A percentile compares a stretch with the other conserved stretches of the same genome.
These are phyloP conservation scores for Eidolon dupreanum DNA, from an alignment of 2,797 vertebrate genomes.

Conservation along the genomic window DNA sequence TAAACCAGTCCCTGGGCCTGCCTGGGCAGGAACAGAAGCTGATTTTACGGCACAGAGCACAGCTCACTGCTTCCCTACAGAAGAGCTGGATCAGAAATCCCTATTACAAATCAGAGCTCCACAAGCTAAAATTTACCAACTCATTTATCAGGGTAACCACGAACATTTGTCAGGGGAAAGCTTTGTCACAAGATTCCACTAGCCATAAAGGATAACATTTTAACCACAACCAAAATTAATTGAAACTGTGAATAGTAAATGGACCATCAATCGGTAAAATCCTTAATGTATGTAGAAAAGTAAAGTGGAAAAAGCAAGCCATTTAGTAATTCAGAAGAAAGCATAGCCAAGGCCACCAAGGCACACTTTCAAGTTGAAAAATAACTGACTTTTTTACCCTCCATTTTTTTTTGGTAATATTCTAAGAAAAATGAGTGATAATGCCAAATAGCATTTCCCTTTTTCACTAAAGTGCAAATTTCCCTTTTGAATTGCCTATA, in stretches of 20 bases:
- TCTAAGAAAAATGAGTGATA: slow-evolving; percentile 51
- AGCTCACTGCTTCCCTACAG: background rate
- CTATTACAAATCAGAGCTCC: slow-evolving; percentile 41
- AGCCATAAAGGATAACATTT: slow-evolving; percentile 41
- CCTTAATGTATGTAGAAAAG: background rate
- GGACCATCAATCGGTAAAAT: slow-evolving; percentile 7
- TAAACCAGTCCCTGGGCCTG: slow-evolving; percentile 26
- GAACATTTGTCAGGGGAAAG: slow-evolving; percentile 57
- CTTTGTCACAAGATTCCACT: slow-evolving; percentile 57
- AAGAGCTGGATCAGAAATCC: slow-evolving; percentile 17
- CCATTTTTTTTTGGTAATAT: background rate
- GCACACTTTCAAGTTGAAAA: slow-evolving; percentile 37
- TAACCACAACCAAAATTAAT: slow-evolving; percentile 52
- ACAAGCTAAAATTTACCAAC: slow-evolving; percentile 36
- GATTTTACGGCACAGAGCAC: fast-evolving
- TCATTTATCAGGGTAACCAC: slow-evolving; percentile 50
- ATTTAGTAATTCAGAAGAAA: slow-evolving; percentile 41
- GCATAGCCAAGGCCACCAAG: background rate
- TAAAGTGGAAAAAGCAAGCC: slow-evolving; percentile 38
- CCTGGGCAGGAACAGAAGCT: background rate
- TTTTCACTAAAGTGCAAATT: slow-evolving; percentile 47
- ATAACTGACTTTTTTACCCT: background rate
- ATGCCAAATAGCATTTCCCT: slow-evolving; percentile 37
- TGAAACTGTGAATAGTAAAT: slow-evolving; percentile 50
- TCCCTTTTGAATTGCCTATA: slow-evolving; percentile 57